Base-by-base conservation (phyloP, 1,140 invertebrate species). In the Drosophila lini region DNA sequence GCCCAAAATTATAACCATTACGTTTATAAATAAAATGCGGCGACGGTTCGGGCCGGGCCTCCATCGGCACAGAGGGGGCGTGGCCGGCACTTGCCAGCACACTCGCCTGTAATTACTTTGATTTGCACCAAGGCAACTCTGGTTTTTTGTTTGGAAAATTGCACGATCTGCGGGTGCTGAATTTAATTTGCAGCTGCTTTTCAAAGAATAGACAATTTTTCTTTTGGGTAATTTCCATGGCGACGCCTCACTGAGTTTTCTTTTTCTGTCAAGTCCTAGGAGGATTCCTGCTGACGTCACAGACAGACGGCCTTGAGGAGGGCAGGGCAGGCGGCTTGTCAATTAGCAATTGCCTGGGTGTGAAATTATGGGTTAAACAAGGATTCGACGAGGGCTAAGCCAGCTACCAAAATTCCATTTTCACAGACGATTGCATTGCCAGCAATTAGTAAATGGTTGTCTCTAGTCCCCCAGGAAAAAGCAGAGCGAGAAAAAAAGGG, bases 1-100 rank as follows among this genome's bases (percentile, higher is more conserved):
- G 80, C 68, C 74, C 83, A 83, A 84, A 88, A 88, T 88, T 88
- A 89, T 88, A 89, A 65, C 84, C 84, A 88, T 88, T 84, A 89
- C 82, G 78, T 78, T 78, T 89, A 88, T 84, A 88, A 88, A 88
- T 89, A 88, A 88, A 88, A 80, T 55, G 80, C 61, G 73, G 56
- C 52, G 42, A 58, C 56, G 38, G 63, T 15, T 15, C 36, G 56
- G 16, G 16, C 31, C 13, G 57, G 15, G 41, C 59, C 31, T n/a
- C 50, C 44, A 5, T 15, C 22, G 48, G 11, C 3, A 19, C 13
- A 22, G 2, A 41, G 70, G 41, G 55, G 79, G 83, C 78, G 82
- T 86, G 78, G 32, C 63, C 41, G 31, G 56, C 65, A 71, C 68
- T 71, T 70, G 68, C n/a, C 36, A 50, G 34, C 44, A n/a, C 53